These are phyloP conservation scores for Callocephalon fimbriatum DNA, from an alignment of 2,113 vertebrate species.

Conservation along the genomic window DNA sequence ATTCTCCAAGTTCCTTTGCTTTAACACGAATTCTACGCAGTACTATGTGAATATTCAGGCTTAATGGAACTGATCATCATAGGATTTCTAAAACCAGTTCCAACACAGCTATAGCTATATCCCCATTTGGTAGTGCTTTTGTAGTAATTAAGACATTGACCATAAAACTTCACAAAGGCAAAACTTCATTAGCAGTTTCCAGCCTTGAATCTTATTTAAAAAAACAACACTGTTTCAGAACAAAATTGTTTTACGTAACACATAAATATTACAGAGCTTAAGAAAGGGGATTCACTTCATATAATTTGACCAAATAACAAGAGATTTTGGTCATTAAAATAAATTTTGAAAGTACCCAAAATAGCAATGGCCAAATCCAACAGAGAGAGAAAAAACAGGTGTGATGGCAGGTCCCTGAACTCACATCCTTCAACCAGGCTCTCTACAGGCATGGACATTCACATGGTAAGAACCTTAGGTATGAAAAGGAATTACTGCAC, in stretches of 20 bases:
- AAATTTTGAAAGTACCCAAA: background rate
- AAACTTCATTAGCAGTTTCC: background rate
- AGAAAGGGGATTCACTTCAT: background rate
- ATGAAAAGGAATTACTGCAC: background rate
- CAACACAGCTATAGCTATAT: background rate
- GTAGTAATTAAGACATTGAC: background rate
- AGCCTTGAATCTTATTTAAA: background rate
- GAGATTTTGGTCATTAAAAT: background rate
- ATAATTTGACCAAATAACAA: background rate
- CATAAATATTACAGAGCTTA: background rate
- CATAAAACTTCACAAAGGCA: background rate
- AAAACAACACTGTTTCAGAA: slow-evolving; percentile 21
- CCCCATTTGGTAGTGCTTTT: slow-evolving; percentile 17
- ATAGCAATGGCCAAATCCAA: background rate
- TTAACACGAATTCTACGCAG: background rate
- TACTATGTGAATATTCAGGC: background rate
- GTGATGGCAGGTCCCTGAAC: background rate
- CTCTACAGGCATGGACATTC: background rate
- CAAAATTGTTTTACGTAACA: background rate
- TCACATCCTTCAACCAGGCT: background rate
- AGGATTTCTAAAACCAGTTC: background rate
- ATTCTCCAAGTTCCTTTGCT: background rate
- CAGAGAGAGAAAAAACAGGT: background rate
- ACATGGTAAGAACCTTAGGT: background rate
- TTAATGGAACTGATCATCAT: background rate